Conservation (phyloP, 2,113 vertebrate species). For the Chelonoidis abingdonii region DNA sequence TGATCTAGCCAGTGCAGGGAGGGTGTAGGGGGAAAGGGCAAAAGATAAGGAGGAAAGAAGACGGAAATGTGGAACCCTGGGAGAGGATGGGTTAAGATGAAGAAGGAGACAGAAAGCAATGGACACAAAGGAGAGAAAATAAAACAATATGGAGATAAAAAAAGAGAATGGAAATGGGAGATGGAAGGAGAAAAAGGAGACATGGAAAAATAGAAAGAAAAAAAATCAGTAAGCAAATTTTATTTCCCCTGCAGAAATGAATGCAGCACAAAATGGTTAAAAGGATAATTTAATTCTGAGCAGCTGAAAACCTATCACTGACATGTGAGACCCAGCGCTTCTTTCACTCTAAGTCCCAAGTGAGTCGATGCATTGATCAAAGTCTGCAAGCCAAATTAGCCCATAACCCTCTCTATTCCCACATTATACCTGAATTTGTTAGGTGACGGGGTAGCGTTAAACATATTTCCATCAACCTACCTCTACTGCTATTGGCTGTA, state of each 20-base stretch:
- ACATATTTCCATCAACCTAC: slow-evolving; percentile 35
- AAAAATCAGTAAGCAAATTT: slow-evolving; percentile 17
- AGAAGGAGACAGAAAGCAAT: background rate
- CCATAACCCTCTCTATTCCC: slow-evolving; percentile 64
- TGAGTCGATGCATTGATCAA: slow-evolving; percentile 65
- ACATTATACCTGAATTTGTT: slow-evolving; percentile 68
- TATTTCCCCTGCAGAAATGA: slow-evolving; percentile 49
- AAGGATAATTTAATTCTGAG: slow-evolving; percentile 64
- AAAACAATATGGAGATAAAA: background rate
- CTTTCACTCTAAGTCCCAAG: slow-evolving; percentile 65
- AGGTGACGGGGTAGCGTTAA: slow-evolving; percentile 48
- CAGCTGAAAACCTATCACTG: slow-evolving; percentile 67
- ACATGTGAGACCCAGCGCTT: slow-evolving; percentile 56
- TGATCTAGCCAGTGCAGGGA: accelerated
- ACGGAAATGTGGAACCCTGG: background rate
- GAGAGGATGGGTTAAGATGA: background rate
- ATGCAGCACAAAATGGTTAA: slow-evolving; percentile 49
- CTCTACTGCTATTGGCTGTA: slow-evolving; percentile 19
- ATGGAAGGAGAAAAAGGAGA: background rate
- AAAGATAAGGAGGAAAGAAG: background rate
- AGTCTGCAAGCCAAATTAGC: slow-evolving; percentile 70
- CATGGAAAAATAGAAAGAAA: background rate
- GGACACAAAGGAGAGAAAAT: background rate
- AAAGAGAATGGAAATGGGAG: background rate
- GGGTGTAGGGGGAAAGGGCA: background rate